Base-by-base conservation (phyloP, 2,888 invertebrate genomes). In the Pristionchus japonicus region DNA sequence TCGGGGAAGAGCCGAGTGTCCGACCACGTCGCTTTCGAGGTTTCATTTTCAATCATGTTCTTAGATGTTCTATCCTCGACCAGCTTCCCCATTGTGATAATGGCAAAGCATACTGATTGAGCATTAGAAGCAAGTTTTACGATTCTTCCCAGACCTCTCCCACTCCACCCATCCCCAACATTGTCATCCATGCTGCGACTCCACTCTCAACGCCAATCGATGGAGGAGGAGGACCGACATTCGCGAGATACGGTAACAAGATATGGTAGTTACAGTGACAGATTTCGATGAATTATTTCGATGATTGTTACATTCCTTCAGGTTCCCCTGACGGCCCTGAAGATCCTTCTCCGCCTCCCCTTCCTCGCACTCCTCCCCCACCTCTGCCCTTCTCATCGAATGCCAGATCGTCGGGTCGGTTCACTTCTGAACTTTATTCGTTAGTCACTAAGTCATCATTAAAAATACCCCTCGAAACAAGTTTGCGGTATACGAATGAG, bases 131-230 rank as follows among this genome's bases (percentile, higher is more conserved):
- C 3, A 17, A 52, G 17, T 37, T 49, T 52, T 23, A 11, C 49
- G 31, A 6, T 15, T 15, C 31, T 31, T n/a, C 13, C 34, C 64
- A 37, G 61, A 61, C 85, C 23, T 85, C 64, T 43, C 61, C 61
- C 43, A 85, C 64, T n/a, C 85, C 85, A 43, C 85, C 85, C 23
- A 61, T 85, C n/a, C 85, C 85, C 17, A 64, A 61, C 34, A 85
- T 85, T 52, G 64, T 85, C 1, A 43, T 85, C 1, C 61, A 85
- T 17, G 85, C 85, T 1, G 85, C 85, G 11, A 85, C 85, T 2
- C 85, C 85, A 13, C n/a, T 85, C 17, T 47, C 40, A 1, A 47
- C 85, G 3, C 85, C 85, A 7, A 3, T 43, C n/a, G 85, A 43
- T 7, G 13, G 40, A 6, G 20, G 7, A 9, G 43, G 43, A 64